Evolutionary conservation across 1,140 invertebrate genomes (phyloP).

Genomic region (Aphelenchoides fujianensis): DNA sequence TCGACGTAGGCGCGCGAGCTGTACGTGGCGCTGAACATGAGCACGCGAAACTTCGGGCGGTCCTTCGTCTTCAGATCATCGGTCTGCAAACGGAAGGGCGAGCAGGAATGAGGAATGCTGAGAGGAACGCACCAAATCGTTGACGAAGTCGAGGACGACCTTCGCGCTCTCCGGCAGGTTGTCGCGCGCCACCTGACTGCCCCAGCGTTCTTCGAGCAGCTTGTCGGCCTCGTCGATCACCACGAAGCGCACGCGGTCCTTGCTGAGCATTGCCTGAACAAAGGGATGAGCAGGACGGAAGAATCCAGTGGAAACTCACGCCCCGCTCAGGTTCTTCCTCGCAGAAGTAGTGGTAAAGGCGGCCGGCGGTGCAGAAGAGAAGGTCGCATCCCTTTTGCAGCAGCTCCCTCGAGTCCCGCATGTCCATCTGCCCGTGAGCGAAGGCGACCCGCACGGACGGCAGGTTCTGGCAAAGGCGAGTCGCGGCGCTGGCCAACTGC

Average conservation of each 20-base stretch:
- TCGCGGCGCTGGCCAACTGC: neutral
- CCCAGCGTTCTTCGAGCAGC: neutral
- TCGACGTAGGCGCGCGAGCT: no score
- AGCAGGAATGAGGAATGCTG: no score
- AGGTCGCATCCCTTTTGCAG: neutral
- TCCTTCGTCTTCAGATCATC: no score
- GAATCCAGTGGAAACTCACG: neutral
- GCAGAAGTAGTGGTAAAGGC: neutral
- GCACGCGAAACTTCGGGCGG: neutral
- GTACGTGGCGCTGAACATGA: neutral
- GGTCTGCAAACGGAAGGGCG: no score
- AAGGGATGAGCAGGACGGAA: neutral
- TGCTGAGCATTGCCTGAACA: neutral
- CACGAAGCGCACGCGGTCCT: neutral
- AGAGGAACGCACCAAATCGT: neutral
- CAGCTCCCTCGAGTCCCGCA: neutral
- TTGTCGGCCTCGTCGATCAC: conserved; percentile 13
- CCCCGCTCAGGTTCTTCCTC: neutral
- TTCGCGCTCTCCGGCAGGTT: neutral
- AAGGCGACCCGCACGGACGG: neutral
- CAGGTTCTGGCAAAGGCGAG: neutral
- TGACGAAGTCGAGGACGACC: neutral
- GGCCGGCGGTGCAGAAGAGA: neutral
- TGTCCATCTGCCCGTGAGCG: neutral
- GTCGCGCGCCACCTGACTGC: neutral